Base-by-base conservation (phyloP, 2,888 invertebrate species). In the Cryptops parisi region DNA sequence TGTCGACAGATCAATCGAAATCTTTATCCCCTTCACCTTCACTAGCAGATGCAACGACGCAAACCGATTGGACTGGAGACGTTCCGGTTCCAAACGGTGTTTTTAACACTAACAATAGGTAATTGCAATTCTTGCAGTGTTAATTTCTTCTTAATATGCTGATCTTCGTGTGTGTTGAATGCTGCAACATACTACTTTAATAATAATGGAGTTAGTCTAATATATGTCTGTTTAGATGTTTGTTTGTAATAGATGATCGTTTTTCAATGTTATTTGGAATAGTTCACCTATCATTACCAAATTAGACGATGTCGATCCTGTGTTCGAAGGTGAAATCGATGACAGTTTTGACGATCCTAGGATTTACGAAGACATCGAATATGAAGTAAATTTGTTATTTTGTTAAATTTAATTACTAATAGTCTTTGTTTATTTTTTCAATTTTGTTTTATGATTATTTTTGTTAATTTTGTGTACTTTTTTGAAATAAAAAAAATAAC, bases 401-500 rank as follows among this genome's bases (percentile, higher is more conserved):
- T 33, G 33, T 33, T 33, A 9, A 9, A 33, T 33, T 6, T 9
- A 33, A 33, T 33, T 33, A 33, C 33, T 33, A 9, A 33, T 33
- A 15, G 6, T 9, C 33, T 9, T 9, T 9, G 15, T 15, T 9
- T 6, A 33, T 33, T 33, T 6, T 6, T 9, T 33, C 15, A 9
- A 33, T 33, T 33, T 33, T 33, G 33, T 33, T 9, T 33, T 6
- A 6, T 33, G 33, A 33, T 33, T 33, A 33, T 33, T 33, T 9
- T 33, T 6, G 33, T 9, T 9, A 33, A 33, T 33, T 9, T n/a
- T n/a, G n/a, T n/a, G n/a, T n/a, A n/a, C n/a, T n/a, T n/a, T n/a
- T n/a, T 53, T 58, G 19, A 33, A 47, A 19, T 47, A 47, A 19
- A 33, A 47, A 33, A 23, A 9, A 46, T 65, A 65, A 15, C 70